phyloP scores from a whole-genome alignment of 2,797 vertebrate species.

The Harpagifer antarcticus region DNA sequence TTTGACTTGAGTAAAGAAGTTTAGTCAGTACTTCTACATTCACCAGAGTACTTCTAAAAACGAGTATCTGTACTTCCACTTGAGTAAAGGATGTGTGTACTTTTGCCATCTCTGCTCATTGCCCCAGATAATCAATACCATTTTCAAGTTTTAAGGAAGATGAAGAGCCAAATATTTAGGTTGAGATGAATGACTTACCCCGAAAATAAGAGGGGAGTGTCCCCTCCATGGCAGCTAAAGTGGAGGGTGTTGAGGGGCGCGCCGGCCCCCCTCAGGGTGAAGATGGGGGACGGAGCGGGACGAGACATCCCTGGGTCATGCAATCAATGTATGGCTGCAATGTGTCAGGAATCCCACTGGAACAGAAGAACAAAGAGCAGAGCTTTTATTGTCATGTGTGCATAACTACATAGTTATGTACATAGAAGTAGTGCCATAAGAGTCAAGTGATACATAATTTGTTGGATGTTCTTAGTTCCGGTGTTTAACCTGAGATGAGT shows the following conservation, averaged over 20 bases:
- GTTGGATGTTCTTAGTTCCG: too few species aligned
- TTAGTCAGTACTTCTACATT: too few species aligned
- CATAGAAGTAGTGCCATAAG: too few species aligned
- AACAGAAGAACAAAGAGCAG: constrained; percentile 13
- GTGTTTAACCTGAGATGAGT: too few species aligned
- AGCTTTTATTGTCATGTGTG: too few species aligned
- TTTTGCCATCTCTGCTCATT: too few species aligned
- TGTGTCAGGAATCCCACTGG: constrained; percentile 16
- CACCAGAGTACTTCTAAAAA: too few species aligned
- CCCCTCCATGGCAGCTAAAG: constrained; percentile 82
- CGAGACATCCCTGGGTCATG: constrained; percentile 77
- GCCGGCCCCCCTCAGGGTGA: constrained; percentile 90
- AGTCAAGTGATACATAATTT: too few species aligned
- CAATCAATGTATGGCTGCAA: constrained; percentile 8
- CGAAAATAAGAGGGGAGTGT: constrained; percentile 88
- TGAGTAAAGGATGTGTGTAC: too few species aligned
- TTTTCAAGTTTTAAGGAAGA: constrained; percentile 3
- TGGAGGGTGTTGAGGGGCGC: constrained; percentile 90
- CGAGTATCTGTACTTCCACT: too few species aligned
- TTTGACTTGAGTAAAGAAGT: too few species aligned
- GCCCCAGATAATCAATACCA: neutral
- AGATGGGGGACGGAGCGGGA: constrained; percentile 89
- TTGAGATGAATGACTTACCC: constrained; percentile 84
- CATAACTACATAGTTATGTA: too few species aligned
- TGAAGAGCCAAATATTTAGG: neutral